Base-by-base conservation (phyloP, 2,888 invertebrate genomes). In the Xestoiulus laeticollis region DNA sequence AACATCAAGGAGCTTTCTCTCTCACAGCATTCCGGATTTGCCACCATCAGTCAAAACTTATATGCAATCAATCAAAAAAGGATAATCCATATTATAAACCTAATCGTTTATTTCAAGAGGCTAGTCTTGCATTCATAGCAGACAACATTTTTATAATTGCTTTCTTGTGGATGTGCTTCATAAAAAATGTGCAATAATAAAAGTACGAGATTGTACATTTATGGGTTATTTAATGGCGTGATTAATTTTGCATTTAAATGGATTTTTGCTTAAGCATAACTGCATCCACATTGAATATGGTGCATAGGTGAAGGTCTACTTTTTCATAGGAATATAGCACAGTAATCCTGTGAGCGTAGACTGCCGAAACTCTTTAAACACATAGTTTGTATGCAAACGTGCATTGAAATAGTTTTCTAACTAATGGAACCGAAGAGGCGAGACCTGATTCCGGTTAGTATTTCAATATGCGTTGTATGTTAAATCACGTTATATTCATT, bases 371-470 rank as follows among this genome's bases (percentile, higher is more conserved):
- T 14, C 19, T 4, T n/a, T 59, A 59, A 59, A 22, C 59, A 59
- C 59, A 19, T 22, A n/a, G 59, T 59, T 59, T 59, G n/a, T 59
- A 59, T 59, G 59, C 59, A 59, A 59, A 59, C 59, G 59, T n/a
- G 59, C n/a, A 59, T n/a, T 59, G 59, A 59, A 59, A 59, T 59
- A 59, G 59, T 59, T 59, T 59, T 59, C n/a, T n/a, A 59, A 59
- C 59, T 59, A 4, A 19, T 59, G 22, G 19, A 48, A 48, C 14
- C 19, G n/a, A 59, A 59, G n/a, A 19, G 59, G 59, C n/a, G 59
- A 59, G 59, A 59, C 59, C n/a, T 5, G 4, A 59, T 59, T 59
- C 19, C n/a, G 59, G 22, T 19, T 59, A 59, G n/a, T 4, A n/a
- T 59, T 59, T 48, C 48, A 48, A 48, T 10, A 10, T 48, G 48